Evolutionary conservation across 2,797 vertebrate species (phyloP).

Genomic region (Mormyrus proboscirostris): DNA sequence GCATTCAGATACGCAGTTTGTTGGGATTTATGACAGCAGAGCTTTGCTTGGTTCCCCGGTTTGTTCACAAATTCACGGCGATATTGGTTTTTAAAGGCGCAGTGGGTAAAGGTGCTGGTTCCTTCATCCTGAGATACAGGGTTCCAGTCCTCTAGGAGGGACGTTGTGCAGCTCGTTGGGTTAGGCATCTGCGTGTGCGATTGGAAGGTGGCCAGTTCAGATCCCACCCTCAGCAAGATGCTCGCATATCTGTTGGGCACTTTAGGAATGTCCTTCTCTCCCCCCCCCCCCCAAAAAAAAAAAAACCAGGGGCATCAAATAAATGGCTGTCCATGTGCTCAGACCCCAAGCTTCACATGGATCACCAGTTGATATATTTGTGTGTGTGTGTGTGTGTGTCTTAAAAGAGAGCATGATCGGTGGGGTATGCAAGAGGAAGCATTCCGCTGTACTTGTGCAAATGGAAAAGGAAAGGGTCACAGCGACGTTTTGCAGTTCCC

Average conservation of each 20-base stretch:
- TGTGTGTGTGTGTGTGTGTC: neutral
- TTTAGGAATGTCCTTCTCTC: neutral
- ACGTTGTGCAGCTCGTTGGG: neutral
- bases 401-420: neutral
- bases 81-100: neutral
- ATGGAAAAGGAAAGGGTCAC: neutral
- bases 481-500: neutral
- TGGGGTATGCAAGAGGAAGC: neutral
- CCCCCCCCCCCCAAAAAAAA: too few species aligned
- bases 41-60: neutral
- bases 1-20: neutral
- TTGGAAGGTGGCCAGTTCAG: neutral
- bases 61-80: neutral
- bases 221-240: neutral
- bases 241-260: neutral
- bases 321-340: neutral
- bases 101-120: neutral
- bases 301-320: neutral
- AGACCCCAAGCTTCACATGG: neutral
- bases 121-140: neutral
- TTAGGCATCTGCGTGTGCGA: neutral
- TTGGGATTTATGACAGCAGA: neutral
- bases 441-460: neutral
- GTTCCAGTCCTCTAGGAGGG: neutral
- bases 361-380: neutral